Evolutionary conservation across 2,888 invertebrate species (phyloP).

Genomic region (Pocota personata): DNA sequence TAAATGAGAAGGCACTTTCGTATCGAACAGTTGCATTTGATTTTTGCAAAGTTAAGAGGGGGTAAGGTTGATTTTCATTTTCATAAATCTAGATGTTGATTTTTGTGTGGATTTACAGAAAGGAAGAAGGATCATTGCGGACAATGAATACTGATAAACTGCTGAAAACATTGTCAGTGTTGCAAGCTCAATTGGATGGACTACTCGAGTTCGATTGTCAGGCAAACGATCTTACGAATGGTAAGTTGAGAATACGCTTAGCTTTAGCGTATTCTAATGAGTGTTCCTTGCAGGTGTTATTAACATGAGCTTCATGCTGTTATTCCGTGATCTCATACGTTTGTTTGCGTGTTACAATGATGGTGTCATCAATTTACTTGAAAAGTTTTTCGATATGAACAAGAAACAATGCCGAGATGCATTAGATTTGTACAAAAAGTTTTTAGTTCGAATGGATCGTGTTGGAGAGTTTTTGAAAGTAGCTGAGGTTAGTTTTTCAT

Average conservation of each 20-base stretch:
- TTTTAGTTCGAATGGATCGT: constrained; percentile 98
- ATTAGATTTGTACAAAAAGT: constrained; percentile 98
- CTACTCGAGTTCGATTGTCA: constrained; percentile 98
- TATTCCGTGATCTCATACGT: constrained; percentile 99
- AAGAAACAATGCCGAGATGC: constrained; percentile 99
- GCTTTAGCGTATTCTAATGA: neutral
- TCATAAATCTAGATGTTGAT: neutral
- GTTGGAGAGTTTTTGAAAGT: constrained; percentile 99
- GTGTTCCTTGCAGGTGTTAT: constrained; percentile 88
- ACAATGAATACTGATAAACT: constrained; percentile 99
- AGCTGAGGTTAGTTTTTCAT: constrained; percentile 84
- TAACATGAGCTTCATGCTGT: constrained; percentile 99
- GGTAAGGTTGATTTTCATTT: constrained; percentile 85
- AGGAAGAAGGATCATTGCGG: constrained; percentile 97
- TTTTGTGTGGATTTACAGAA: constrained; percentile 85
- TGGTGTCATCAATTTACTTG: constrained; percentile 98
- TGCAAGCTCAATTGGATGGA: constrained; percentile 97
- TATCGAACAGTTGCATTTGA: constrained; percentile 99
- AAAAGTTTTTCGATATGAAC: constrained; percentile 99
- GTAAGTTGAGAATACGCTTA: constrained; percentile 65
- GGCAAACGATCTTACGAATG: constrained; percentile 98
- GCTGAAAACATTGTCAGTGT: constrained; percentile 96
- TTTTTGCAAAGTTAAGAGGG: constrained; percentile 99
- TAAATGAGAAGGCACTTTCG: constrained; percentile 99
- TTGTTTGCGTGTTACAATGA: constrained; percentile 99